Evolutionary conservation across 92 coral and sea anemone species (phyloP).

Genomic region (Porites cylindrica): DNA sequence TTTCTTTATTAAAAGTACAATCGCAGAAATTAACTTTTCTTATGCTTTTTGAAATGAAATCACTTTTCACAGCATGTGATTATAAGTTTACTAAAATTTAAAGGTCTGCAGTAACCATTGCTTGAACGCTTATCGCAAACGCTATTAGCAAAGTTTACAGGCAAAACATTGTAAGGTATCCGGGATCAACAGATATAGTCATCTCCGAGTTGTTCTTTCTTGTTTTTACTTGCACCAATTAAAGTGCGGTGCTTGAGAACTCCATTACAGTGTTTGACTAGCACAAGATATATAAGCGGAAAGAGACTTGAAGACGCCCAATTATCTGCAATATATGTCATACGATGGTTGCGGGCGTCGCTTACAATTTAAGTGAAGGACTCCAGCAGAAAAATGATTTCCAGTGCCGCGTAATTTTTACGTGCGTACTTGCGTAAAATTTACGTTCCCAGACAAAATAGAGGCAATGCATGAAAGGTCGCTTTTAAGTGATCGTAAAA

Average conservation of each 20-base stretch:
- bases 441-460: too few species aligned
- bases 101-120: not conserved
- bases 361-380: constrained; percentile 5
- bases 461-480: too few species aligned
- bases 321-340: not conserved
- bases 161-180: constrained; percentile 11
- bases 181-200: not conserved
- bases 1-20: constrained; percentile 21
- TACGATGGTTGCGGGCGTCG: not conserved
- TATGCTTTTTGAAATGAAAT: constrained; percentile 10
- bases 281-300: constrained; percentile 1
- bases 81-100: not conserved
- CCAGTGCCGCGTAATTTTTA: too few species aligned
- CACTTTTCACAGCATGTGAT: not conserved
- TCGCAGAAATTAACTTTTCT: not conserved
- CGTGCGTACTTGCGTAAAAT: too few species aligned
- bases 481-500: too few species aligned
- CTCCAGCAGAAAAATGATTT: not conserved
- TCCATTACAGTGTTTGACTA: constrained; percentile 10
- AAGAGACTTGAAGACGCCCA: constrained; percentile 19
- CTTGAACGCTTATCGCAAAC: not conserved
- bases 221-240: not conserved
- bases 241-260: not conserved
- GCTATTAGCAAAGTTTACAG: not conserved
- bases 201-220: not conserved